phyloP scores from a whole-genome alignment of 2,113 vertebrate species.

The Sigmodon hispidus region DNA sequence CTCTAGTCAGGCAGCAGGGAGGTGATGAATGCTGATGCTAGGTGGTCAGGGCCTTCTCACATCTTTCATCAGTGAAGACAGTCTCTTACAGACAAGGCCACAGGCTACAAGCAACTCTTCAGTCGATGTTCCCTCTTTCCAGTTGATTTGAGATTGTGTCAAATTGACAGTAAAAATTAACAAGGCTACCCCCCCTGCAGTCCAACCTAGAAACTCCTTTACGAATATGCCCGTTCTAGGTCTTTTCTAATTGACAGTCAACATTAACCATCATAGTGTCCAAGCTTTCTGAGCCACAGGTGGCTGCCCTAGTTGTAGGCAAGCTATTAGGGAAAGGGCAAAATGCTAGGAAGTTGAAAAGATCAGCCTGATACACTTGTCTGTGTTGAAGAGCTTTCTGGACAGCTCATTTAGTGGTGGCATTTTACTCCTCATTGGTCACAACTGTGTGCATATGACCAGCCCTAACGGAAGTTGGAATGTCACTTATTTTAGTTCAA shows the following conservation, averaged over 20 bases:
- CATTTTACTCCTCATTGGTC: not conserved
- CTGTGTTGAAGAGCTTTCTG: constrained; percentile 15
- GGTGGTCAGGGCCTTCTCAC: not conserved
- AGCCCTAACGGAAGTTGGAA: not conserved
- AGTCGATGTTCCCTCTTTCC: not conserved
- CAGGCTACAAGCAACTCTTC: not conserved
- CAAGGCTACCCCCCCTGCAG: not conserved
- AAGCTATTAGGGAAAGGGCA: not conserved
- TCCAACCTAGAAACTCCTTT: too few species aligned
- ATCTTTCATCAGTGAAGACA: not conserved
- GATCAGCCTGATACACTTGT: not conserved
- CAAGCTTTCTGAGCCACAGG: not conserved
- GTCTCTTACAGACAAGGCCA: not conserved
- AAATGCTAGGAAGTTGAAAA: not conserved
- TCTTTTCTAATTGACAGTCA: not conserved
- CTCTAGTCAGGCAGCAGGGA: not conserved
- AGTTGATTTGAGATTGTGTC: not conserved
- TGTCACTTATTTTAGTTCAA: not conserved
- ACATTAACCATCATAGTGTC: not conserved
- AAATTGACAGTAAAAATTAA: not conserved
- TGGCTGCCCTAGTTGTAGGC: not conserved
- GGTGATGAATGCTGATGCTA: too few species aligned
- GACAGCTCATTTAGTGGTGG: not conserved
- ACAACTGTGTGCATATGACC: not conserved
- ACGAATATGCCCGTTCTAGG: not conserved